A percentile compares a stretch with the other conserved stretches of the same genome.
Conservation (phyloP, 1,140 invertebrate species). For the Polyergus mexicanus region DNA sequence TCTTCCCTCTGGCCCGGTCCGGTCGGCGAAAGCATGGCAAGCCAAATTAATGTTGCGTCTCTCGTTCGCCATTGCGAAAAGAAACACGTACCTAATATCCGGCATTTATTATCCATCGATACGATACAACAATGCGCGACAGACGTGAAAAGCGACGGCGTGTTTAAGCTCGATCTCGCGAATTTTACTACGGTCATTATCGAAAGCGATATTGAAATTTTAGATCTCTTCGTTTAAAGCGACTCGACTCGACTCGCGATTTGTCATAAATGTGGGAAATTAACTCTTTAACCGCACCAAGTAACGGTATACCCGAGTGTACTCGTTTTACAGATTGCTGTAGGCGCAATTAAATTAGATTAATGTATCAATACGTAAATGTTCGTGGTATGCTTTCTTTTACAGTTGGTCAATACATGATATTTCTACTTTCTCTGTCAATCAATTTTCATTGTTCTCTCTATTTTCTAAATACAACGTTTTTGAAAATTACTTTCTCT, state of each 20-base stretch:
- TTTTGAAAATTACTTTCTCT: background rate
- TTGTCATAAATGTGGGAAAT: conserved; percentile 2
- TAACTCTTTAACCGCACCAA: background rate
- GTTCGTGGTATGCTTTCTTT: background rate
- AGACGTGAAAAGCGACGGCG: background rate
- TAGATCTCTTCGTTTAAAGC: conserved; percentile 4
- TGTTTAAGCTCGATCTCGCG: conserved; percentile 16
- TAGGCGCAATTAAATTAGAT: background rate
- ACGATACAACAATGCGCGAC: conserved; percentile 26
- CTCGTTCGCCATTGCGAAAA: conserved; percentile 46
- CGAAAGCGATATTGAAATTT: background rate
- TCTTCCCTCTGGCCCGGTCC: too few species aligned
- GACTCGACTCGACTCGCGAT: background rate
- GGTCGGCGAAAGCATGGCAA: conserved; percentile 8
- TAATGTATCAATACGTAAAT: background rate
- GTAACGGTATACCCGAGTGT: background rate
- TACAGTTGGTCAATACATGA: background rate
- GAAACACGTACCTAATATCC: conserved; percentile 62
- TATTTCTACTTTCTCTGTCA: background rate
- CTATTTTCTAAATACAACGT: background rate
- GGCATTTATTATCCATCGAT: conserved; percentile 59
- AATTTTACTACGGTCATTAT: background rate
- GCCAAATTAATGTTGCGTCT: conserved; percentile 46
- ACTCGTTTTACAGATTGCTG: background rate
- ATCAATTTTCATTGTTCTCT: background rate